Percentiles rank a stretch among this genome's conserved stretches.
These are phyloP conservation scores for Fukomys damarensis DNA, from an alignment of 2,113 vertebrate species.

Conservation along the genomic window DNA sequence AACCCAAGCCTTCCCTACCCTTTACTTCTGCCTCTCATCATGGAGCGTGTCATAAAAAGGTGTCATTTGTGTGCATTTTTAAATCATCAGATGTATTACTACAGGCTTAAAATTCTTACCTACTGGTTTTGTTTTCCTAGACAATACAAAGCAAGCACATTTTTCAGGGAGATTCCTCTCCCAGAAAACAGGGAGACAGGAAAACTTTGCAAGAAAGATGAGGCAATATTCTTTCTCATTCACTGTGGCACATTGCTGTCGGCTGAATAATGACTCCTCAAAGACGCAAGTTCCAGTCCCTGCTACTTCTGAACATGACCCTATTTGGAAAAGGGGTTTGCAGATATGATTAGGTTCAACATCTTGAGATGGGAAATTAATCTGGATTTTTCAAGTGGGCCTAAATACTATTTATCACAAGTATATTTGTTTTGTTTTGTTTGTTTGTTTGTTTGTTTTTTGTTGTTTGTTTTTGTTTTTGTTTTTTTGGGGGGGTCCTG, in stretches of 20 bases:
- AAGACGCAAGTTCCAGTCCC: background rate
- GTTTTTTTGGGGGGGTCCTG: too few relatives aligned
- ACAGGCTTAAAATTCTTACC: background rate
- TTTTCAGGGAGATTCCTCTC: background rate
- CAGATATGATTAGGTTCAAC: background rate
- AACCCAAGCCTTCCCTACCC: background rate
- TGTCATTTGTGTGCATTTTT: background rate
- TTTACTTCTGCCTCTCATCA: background rate
- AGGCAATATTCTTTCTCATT: background rate
- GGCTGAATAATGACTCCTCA: background rate
- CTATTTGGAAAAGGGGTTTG: background rate
- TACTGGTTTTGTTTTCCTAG: background rate
- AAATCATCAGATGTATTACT: background rate
- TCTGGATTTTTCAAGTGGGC: background rate
- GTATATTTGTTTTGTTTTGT: too few relatives aligned
- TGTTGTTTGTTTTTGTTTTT: too few relatives aligned
- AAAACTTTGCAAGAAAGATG: background rate
- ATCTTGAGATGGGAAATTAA: background rate
- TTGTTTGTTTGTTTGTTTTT: too few relatives aligned
- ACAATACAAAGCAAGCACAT: background rate
- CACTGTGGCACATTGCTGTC: fast-evolving
- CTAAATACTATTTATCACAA: background rate
- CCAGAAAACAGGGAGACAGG: background rate
- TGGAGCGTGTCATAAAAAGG: background rate
- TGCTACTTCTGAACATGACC: background rate